Evolutionary conservation across 2,888 invertebrate genomes (phyloP).

Genomic region (Allophyes oxyacanthae): DNA sequence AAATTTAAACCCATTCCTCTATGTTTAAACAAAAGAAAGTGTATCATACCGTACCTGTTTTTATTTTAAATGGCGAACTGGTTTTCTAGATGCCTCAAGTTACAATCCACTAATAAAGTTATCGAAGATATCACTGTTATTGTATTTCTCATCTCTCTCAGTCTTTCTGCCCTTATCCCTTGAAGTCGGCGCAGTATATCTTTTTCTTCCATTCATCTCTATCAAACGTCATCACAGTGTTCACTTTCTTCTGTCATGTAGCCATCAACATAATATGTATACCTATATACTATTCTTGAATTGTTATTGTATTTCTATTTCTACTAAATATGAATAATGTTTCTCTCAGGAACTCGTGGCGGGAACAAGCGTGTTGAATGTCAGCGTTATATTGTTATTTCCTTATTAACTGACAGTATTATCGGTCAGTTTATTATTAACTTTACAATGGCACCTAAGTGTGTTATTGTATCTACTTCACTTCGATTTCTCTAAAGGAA

Average conservation of each 20-base stretch:
- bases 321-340: slow-evolving; percentile 5
- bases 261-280: too few relatives aligned
- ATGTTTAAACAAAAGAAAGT: too few relatives aligned
- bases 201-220: too few relatives aligned
- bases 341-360: slow-evolving; percentile 13
- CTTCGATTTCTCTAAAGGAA: slow-evolving; percentile 12
- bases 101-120: neutral
- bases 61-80: slow-evolving; percentile 1
- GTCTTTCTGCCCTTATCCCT: too few relatives aligned
- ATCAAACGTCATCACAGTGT: too few relatives aligned
- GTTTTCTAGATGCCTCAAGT: too few relatives aligned
- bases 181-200: too few relatives aligned
- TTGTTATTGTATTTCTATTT: neutral
- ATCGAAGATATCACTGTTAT: too few relatives aligned
- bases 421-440: slow-evolving; percentile 28
- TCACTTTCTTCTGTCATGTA: too few relatives aligned
- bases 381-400: slow-evolving; percentile 54
- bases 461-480: slow-evolving; percentile 15
- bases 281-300: neutral
- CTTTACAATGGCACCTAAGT: slow-evolving; percentile 9
- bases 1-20: slow-evolving; percentile 13
- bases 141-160: too few relatives aligned
- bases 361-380: slow-evolving; percentile 23
- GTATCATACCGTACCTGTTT: slow-evolving; percentile 5
- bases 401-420: slow-evolving; percentile 53